Evolutionary conservation across 1,140 invertebrate species (phyloP).

Genomic region (Macrobrachium nipponense): DNA sequence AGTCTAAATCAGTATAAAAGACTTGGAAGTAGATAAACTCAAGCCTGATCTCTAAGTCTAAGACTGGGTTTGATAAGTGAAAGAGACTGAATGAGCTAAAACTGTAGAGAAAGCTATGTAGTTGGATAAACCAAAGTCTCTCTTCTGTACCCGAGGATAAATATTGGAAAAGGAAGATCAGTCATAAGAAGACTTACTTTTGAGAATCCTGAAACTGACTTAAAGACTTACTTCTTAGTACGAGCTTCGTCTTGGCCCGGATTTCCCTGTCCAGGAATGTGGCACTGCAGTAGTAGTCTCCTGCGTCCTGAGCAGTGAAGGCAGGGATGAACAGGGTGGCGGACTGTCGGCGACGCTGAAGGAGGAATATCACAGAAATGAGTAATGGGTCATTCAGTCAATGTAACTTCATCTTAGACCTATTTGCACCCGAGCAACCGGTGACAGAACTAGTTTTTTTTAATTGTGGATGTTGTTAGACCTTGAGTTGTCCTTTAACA

Average conservation of each 20-base stretch:
- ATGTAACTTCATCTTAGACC: background rate
- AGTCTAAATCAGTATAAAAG: no score
- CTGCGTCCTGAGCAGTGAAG: conserved; percentile 37
- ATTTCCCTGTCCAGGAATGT: conserved; percentile 29
- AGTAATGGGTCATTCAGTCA: background rate
- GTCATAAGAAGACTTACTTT: background rate
- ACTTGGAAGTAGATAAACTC: no score
- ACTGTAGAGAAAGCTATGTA: no score
- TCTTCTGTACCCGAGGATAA: background rate
- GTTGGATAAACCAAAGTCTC: no score
- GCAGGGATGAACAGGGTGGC: conserved; percentile 42
- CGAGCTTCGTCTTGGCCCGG: conserved; percentile 10
- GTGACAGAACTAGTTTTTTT: no score
- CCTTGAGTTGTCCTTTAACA: no score
- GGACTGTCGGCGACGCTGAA: conserved; percentile 29
- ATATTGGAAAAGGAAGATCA: background rate
- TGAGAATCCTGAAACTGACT: background rate
- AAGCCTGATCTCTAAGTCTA: no score
- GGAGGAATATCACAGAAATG: background rate
- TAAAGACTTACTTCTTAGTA: conserved; percentile 44
- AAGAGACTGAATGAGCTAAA: no score
- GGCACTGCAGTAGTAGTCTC: conserved; percentile 28
- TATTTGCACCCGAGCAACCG: no score
- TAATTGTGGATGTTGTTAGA: no score
- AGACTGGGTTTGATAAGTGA: no score